Percentiles rank a stretch among this genome's conserved stretches.
These are phyloP conservation scores for Eristalis tenax DNA, from an alignment of 2,888 invertebrate species.

Conservation along the genomic window DNA sequence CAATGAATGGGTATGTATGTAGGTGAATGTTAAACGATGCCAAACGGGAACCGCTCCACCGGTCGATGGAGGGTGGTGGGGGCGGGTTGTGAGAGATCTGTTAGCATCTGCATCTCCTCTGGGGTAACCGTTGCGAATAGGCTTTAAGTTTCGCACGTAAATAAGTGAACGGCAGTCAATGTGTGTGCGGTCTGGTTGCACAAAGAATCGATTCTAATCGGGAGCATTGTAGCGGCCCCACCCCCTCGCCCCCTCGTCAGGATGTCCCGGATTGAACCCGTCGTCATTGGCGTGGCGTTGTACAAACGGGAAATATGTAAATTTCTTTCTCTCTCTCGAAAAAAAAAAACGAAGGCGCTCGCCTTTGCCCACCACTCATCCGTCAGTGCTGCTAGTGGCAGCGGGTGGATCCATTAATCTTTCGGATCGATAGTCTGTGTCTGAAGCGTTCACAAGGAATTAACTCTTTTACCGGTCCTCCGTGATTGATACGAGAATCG, in stretches of 20 bases:
- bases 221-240: background rate
- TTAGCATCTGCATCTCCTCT: slow-evolving; percentile 50
- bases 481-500: slow-evolving; percentile 59
- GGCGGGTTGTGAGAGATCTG: slow-evolving; percentile 24
- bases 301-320: slow-evolving; percentile 48
- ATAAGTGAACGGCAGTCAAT: slow-evolving; percentile 50
- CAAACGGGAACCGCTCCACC: slow-evolving; percentile 23
- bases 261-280: no score
- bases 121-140: slow-evolving; percentile 51
- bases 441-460: slow-evolving; percentile 41
- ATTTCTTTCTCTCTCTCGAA: slow-evolving; percentile 19
- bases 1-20: slow-evolving; percentile 59
- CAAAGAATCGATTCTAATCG: slow-evolving; percentile 62
- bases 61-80: background rate
- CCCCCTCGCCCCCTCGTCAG: no score
- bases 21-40: slow-evolving; percentile 66
- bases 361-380: background rate
- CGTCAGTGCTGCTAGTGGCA: no score
- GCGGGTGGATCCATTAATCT: slow-evolving; percentile 33
- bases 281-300: no score
- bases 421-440: slow-evolving; percentile 43
- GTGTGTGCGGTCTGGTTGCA: slow-evolving; percentile 52
- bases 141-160: slow-evolving; percentile 65
- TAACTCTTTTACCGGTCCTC: slow-evolving; percentile 48
- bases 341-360: slow-evolving; percentile 20